These are phyloP conservation scores for Melipona quadrifasciata DNA, from an alignment of 1,140 invertebrate genomes.

Conservation along the genomic window DNA sequence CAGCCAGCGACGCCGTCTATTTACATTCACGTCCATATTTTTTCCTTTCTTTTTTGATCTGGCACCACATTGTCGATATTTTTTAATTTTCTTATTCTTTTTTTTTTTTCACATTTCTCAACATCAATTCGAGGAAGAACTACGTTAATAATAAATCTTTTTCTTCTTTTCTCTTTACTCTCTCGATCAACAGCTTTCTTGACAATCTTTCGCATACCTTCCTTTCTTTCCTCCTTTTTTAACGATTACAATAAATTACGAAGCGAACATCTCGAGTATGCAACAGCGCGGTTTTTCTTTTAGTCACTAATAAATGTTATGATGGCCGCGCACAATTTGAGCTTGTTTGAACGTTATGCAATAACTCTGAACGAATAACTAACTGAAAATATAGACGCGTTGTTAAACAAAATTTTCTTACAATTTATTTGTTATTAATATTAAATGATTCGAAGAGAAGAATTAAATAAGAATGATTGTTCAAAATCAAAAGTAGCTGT, in stretches of 20 bases:
- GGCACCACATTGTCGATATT: conserved; percentile 35
- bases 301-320: conserved; percentile 51
- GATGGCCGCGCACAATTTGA: conserved; percentile 49
- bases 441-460: neutral
- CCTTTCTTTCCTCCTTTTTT: neutral
- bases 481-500: conserved; percentile 1
- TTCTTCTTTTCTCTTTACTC: neutral
- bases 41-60: neutral
- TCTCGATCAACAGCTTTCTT: conserved; percentile 45
- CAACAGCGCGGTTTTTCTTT: conserved; percentile 33
- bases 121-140: conserved; percentile 57
- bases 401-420: neutral
- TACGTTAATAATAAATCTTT: conserved; percentile 58
- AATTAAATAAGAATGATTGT: neutral
- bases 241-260: conserved; percentile 52
- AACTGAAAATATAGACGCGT: neutral
- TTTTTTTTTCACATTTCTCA: neutral
- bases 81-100: conserved; percentile 9
- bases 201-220: neutral
- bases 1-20: conserved; percentile 66
- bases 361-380: neutral
- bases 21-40: conserved; percentile 35
- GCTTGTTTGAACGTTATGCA: conserved; percentile 9
- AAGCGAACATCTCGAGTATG: conserved; percentile 53
- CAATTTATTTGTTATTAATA: neutral